phyloP scores from a whole-genome alignment of 2,113 vertebrate genomes.

The Stomatorhinus ivindoensis region DNA sequence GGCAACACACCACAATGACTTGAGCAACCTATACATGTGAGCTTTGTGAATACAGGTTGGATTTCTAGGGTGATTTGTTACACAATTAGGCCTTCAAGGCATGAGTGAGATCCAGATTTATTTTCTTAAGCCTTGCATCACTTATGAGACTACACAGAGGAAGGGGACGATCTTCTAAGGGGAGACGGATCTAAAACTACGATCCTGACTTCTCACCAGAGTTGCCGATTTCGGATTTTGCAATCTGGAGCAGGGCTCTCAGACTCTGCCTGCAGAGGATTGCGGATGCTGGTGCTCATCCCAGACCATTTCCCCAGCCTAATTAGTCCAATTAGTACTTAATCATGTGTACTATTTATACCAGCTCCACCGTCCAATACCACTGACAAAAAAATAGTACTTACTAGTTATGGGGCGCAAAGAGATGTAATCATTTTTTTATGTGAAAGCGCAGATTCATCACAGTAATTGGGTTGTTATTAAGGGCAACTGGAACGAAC shows the following conservation, averaged over 20 bases:
- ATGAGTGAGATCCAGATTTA: not conserved
- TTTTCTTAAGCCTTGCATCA: not conserved
- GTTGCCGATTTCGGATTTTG: not conserved
- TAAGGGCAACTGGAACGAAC: not conserved
- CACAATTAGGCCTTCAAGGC: not conserved
- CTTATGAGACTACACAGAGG: not conserved
- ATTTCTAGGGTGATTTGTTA: not conserved
- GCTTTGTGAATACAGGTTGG: not conserved
- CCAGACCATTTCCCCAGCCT: not conserved
- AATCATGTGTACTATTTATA: constrained; percentile 8
- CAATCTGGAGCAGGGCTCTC: not conserved
- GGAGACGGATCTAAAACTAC: not conserved
- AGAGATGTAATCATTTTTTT: constrained; percentile 10
- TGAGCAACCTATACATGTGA: not conserved
- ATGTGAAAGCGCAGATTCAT: not conserved
- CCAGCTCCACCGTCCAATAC: not conserved
- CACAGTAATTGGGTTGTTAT: not conserved
- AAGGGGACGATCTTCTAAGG: not conserved
- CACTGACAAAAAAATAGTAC: not conserved
- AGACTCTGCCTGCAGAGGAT: not conserved
- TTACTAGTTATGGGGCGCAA: constrained; percentile 3
- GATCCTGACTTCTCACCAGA: not conserved
- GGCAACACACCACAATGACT: not conserved
- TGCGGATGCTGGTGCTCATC: not conserved
- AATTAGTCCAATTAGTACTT: constrained; percentile 4